A percentile compares a stretch with the other conserved stretches of the same genome.
These are phyloP conservation scores for Caenorhabditis wallacei DNA, from an alignment of 2,888 invertebrate genomes.

Conservation along the genomic window DNA sequence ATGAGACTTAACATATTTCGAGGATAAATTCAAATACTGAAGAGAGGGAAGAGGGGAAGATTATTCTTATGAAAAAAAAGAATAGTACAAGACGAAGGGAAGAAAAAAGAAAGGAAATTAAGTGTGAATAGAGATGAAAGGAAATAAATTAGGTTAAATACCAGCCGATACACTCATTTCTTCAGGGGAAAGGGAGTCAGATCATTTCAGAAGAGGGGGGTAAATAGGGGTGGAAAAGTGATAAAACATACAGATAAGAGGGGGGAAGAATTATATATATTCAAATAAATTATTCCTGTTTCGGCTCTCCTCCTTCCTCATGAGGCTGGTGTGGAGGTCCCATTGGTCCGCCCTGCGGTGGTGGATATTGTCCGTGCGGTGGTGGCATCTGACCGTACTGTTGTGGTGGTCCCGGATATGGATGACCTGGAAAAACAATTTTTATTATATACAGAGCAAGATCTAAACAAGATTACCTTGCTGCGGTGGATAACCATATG, in stretches of 20 bases:
- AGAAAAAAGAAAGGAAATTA: background rate
- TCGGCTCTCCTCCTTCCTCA: constrained; percentile 67
- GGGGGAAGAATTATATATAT: too few relatives aligned
- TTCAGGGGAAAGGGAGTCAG: background rate
- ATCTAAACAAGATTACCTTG: constrained; percentile 21
- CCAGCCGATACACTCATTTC: constrained; percentile 28
- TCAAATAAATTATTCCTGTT: constrained; percentile 45
- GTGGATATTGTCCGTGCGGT: constrained; percentile 56
- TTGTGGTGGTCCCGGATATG: constrained; percentile 58
- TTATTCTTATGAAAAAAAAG: background rate
- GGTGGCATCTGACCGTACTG: constrained; percentile 62
- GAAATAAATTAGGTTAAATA: constrained; percentile 12
- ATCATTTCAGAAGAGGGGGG: constrained; percentile 30
- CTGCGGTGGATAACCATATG: constrained; percentile 57
- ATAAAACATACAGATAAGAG: constrained; percentile 31
- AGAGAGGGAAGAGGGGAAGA: background rate
- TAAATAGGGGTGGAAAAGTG: background rate
- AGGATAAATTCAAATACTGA: background rate
- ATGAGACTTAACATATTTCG: too few relatives aligned
- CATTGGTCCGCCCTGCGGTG: constrained; percentile 56
- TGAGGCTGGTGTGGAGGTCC: constrained; percentile 48
- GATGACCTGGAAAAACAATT: constrained; percentile 53
- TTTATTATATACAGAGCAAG: too few relatives aligned
- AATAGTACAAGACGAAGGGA: background rate
- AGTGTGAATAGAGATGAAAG: background rate